These are phyloP conservation scores for Bhutanitis thaidina DNA, from an alignment of 2,888 invertebrate genomes.

Conservation along the genomic window DNA sequence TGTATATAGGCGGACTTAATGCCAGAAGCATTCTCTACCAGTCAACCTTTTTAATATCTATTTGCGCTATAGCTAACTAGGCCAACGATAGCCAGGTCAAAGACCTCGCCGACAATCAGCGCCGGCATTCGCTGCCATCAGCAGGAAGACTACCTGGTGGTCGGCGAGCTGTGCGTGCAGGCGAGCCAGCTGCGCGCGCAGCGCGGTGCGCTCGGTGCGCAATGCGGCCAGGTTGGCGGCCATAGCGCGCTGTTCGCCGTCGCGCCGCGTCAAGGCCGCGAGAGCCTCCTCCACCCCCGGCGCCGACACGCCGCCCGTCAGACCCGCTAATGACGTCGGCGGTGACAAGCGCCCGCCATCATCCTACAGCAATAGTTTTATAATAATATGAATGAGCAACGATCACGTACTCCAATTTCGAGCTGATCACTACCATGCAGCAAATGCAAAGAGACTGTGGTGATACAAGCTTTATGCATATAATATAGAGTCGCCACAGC, in stretches of 20 bases:
- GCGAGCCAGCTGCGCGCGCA: slow-evolving; percentile 34
- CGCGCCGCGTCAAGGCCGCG: slow-evolving; percentile 44
- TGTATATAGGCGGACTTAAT: too few species aligned
- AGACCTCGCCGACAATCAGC: background rate
- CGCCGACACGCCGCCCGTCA: slow-evolving; percentile 26
- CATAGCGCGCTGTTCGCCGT: slow-evolving; percentile 47
- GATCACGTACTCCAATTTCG: too few species aligned
- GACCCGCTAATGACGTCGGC: slow-evolving; percentile 25
- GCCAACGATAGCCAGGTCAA: too few species aligned
- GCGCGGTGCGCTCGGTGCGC: slow-evolving; percentile 35
- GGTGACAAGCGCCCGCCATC: slow-evolving; percentile 20
- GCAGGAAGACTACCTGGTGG: slow-evolving; percentile 33
- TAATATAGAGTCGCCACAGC: too few species aligned
- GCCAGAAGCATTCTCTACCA: too few species aligned
- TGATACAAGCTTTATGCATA: too few species aligned
- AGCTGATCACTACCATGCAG: too few species aligned
- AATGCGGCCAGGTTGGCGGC: slow-evolving; percentile 30
- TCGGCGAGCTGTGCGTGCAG: slow-evolving; percentile 42
- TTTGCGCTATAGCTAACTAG: too few species aligned
- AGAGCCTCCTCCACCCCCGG: slow-evolving; percentile 45
- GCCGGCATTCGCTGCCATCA: background rate
- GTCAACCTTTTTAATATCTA: too few species aligned
- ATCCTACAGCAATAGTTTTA: slow-evolving; percentile 5
- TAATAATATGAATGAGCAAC: too few species aligned
- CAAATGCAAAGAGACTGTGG: too few species aligned